Evolutionary conservation across 2,888 invertebrate species (phyloP).

Genomic region (Noctua comes): DNA sequence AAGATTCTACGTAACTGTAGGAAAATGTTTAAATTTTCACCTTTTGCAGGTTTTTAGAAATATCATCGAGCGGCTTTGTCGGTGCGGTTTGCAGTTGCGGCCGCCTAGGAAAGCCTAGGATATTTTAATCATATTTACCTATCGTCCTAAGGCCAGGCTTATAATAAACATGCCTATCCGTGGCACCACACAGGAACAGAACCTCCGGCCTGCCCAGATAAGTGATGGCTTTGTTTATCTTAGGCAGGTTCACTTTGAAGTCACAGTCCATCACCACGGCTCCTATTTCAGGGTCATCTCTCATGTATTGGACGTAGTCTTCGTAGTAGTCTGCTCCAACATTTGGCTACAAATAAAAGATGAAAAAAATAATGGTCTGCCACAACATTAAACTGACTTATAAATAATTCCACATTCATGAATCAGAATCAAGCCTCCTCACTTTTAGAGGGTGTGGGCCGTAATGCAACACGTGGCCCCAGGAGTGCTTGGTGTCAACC

Average conservation of each 20-base stretch:
- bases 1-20: too few relatives aligned
- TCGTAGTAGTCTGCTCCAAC: constrained; percentile 71
- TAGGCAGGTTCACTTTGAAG: constrained; percentile 85
- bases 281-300: constrained; percentile 86
- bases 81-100: neutral
- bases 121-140: constrained; percentile 68
- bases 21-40: neutral
- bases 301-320: constrained; percentile 76
- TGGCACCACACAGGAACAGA: constrained; percentile 86
- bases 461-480: too few relatives aligned
- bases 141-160: constrained; percentile 76
- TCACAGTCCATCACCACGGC: constrained; percentile 91
- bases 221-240: constrained; percentile 86
- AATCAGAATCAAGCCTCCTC: too few relatives aligned
- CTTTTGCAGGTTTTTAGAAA: neutral
- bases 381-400: too few relatives aligned
- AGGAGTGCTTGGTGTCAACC: too few relatives aligned
- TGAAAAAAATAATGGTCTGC: too few relatives aligned
- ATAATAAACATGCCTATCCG: constrained; percentile 83
- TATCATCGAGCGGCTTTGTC: neutral
- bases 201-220: constrained; percentile 88
- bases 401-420: too few relatives aligned
- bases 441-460: too few relatives aligned
- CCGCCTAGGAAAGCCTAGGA: neutral
- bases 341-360: constrained; percentile 75